Evolutionary conservation across 2,888 invertebrate species (phyloP), one percentile per base, ranked within the genome.

Genomic region (Nasonovia ribisnigri): DNA sequence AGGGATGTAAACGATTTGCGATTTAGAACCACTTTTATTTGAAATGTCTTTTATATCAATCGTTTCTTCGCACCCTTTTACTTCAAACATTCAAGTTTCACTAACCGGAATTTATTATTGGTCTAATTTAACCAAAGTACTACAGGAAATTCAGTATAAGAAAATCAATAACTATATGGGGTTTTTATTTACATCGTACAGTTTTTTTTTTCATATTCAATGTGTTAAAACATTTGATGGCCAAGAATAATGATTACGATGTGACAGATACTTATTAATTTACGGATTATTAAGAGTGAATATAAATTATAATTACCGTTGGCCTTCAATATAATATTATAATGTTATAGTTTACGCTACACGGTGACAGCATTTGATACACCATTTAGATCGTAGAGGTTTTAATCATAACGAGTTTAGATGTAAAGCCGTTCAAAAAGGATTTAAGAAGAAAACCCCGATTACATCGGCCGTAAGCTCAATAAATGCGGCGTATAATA

Each of bases 1-100:
- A 43, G 16, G 54, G 84, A 84, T 89, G 92, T 93, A 77, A 88
- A 89, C 84, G 89, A 93, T 93, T 93, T 57, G 92, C 77, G 57
- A 93, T 93, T 89, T 93, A 84, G 57, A n/a, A 57, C 84, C 60
- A 88, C 46, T 88, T 84, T 93, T 84, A 89, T 92, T 43, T 29
- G 26, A 46, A 88, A 92, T 36, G 92, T 89, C 46, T 87, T 90
- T 84, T 93, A 57, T 89, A 89, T 84, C 92, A 46, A 89, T 89
- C 36, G 43, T 77, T 48, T 54, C 13, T 92, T 89, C 54, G 11
- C 77, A 89, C 88, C 88, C 92, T 84, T 88, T 88, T 92, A 36
- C 51, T 48, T 48, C 36, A 36, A 36, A 60, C 43, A 29, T 29
- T 88, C 11, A 8, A 51, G 43, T 42, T 67, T 92, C 29, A 88